A percentile compares a stretch with the other conserved stretches of the same genome.
Conservation (phyloP, 2,888 invertebrate genomes). For the Oscheius sp. region DNA sequence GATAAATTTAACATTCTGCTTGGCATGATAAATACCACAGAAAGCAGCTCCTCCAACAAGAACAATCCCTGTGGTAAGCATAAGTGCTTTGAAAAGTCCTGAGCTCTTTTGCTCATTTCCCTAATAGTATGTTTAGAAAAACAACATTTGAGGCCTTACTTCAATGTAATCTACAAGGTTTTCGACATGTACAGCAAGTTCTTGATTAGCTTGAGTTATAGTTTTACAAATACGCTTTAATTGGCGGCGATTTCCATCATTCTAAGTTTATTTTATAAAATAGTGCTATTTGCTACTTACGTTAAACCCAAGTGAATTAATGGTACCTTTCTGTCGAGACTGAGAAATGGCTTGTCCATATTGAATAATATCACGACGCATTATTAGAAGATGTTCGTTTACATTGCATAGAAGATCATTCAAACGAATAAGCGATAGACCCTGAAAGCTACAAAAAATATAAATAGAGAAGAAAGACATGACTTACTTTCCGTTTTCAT, state of each 20-base stretch:
- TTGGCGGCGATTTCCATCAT: constrained; percentile 1
- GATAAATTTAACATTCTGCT: too few relatives aligned
- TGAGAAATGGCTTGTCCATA: neutral
- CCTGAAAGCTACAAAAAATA: neutral
- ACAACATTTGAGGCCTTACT: too few relatives aligned
- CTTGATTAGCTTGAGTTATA: neutral
- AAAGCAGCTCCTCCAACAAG: too few relatives aligned
- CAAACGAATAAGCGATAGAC: constrained; percentile 6
- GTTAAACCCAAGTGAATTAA: neutral
- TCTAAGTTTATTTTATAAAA: neutral
- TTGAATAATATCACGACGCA: constrained; percentile 9
- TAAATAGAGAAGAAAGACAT: neutral
- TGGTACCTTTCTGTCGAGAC: neutral
- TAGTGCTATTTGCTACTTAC: neutral
- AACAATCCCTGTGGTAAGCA: too few relatives aligned
- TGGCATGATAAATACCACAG: too few relatives aligned
- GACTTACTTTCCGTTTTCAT: constrained; percentile 17
- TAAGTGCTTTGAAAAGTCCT: too few relatives aligned
- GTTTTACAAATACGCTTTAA: neutral
- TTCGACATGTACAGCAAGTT: neutral
- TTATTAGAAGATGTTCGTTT: constrained; percentile 5
- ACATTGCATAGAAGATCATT: constrained; percentile 20
- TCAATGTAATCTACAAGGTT: neutral
- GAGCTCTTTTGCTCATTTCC: neutral
- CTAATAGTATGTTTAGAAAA: too few relatives aligned